Conservation (phyloP, 2,888 invertebrate species). For the Lasioglossum vierecki region DNA sequence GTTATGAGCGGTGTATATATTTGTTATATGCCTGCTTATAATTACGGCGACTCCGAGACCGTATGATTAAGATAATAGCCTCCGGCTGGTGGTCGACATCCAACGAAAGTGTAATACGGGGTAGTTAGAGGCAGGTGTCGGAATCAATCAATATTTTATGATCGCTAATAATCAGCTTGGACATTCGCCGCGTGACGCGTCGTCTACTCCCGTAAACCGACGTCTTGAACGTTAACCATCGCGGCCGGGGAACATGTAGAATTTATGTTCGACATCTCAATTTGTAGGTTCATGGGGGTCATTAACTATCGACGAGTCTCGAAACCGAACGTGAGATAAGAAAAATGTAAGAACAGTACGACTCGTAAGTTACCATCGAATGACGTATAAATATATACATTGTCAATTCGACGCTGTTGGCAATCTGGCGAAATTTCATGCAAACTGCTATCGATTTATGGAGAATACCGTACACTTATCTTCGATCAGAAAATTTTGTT, state of each 20-base stretch:
- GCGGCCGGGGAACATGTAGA: constrained; percentile 16
- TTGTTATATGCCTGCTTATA: constrained; percentile 43
- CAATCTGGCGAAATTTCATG: neutral
- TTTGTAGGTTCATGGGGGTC: constrained; percentile 23
- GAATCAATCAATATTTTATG: constrained; percentile 78
- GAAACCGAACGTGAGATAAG: neutral
- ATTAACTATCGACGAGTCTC: neutral
- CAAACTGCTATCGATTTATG: neutral
- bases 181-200: constrained; percentile 60
- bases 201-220: constrained; percentile 51
- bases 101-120: constrained; percentile 62
- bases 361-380: neutral
- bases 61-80: constrained; percentile 44
- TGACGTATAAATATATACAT: constrained; percentile 3
- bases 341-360: neutral
- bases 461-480: neutral
- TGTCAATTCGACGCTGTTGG: neutral
- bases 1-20: constrained; percentile 29
- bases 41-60: constrained; percentile 35
- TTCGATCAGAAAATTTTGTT: neutral
- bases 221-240: constrained; percentile 35
- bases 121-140: constrained; percentile 71
- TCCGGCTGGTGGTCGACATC: constrained; percentile 48
- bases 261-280: constrained; percentile 66
- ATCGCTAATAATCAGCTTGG: constrained; percentile 73